Percentiles rank a stretch among this genome's conserved stretches.
Evolutionary conservation across 2,113 vertebrate species (phyloP).

Genomic region (Hucho hucho): DNA sequence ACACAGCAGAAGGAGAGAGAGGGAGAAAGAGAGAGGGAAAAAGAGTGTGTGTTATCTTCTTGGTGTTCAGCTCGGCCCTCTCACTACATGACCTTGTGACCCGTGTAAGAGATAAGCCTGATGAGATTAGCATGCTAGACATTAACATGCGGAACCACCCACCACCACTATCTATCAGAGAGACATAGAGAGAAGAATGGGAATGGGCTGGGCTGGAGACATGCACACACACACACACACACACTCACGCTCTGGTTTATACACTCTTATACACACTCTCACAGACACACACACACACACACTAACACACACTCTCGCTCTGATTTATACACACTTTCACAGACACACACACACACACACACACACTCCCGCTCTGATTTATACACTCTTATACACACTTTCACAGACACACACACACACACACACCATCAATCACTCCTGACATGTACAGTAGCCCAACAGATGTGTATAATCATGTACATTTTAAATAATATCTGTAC

Average conservation of each 20-base stretch:
- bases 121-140: conserved; percentile 65
- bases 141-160: conserved; percentile 76
- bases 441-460: conserved; percentile 12
- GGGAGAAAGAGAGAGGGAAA: conserved; percentile 14
- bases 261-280: background rate
- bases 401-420: conserved; percentile 12
- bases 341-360: conserved; percentile 20
- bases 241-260: background rate
- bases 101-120: conserved; percentile 72
- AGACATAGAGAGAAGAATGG: conserved; percentile 20
- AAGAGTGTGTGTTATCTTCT: conserved; percentile 50
- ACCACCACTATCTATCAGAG: conserved; percentile 69
- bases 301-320: conserved; percentile 33
- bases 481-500: conserved; percentile 44
- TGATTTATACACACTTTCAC: too few relatives aligned
- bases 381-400: too few relatives aligned
- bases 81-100: conserved; percentile 68
- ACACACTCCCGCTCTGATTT: too few relatives aligned
- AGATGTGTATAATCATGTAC: background rate
- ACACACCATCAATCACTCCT: conserved; percentile 21
- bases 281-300: conserved; percentile 10
- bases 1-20: background rate
- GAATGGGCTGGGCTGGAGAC: background rate
- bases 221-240: conserved; percentile 16
- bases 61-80: conserved; percentile 68